Base-by-base conservation (phyloP, 2,113 vertebrate genomes). In the Gulo gulo region DNA sequence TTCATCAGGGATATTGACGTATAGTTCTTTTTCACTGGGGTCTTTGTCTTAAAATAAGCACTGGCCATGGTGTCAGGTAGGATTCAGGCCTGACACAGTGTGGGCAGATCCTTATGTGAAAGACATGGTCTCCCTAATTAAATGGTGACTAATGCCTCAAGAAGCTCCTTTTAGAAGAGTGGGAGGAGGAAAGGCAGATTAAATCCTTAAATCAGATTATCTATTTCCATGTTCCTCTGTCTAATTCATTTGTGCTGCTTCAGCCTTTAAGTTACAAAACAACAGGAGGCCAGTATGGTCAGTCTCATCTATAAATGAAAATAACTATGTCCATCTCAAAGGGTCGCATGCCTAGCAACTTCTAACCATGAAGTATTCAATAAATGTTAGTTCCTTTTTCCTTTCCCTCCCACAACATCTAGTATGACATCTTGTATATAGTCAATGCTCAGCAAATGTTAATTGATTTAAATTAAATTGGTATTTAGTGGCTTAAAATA, bases 401-500 rank as follows among this genome's bases (percentile, higher is more conserved):
- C 74, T 65, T 94, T 87, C 65, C 74, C 15, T 26, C 39, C 11
- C 18, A 34, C 29, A 59, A 36, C 63, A 92, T 20, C 18, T 92
- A 63, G 15, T n/a, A 61, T 50, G 21, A 61, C 34, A 87, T 21
- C 13, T 36, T 47, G 9, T 39, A 85, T 23, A 65, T 14, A 59
- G 31, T 92, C 57, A 83, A 45, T 34, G 13, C 7, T 55, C 20
- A 81, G 39, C 36, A 84, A 78, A 21, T 61, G 34, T 57, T n/a
- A 63, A 29, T 2, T 52, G 16, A 61, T 4, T 71, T 81, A 5
- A 91, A 57, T 6, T 36, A 8, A 87, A 42, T 18, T 85, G 13
- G 16, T n/a, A 57, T n/a, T 42, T 65, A n/a, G 31, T 57, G 87
- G 23, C 74, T 96, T 94, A 82, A 95, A 92, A 94, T 83, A 78